Conservation (phyloP, 2,797 vertebrate genomes). For the Leptodactylus fallax region DNA sequence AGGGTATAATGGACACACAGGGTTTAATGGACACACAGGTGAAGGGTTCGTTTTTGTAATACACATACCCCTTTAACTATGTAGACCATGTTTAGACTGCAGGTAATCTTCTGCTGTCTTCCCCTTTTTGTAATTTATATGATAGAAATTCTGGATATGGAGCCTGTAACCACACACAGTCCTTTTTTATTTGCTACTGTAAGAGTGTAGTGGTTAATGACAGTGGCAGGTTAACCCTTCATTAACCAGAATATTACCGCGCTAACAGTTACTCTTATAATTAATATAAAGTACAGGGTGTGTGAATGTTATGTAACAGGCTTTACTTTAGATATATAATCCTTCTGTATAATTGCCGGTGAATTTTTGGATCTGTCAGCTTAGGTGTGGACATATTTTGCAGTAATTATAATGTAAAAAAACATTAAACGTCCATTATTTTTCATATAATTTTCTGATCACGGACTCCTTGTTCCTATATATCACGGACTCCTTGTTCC, state of each 20-base stretch:
- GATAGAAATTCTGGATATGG: neutral
- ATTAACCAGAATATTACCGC: neutral
- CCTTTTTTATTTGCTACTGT: slow-evolving; percentile 1
- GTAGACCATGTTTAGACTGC: neutral
- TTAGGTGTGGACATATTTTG: slow-evolving; percentile 72
- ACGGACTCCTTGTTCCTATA: neutral
- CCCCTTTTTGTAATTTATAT: neutral
- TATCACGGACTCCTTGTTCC: too few relatives aligned
- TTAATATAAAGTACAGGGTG: slow-evolving; percentile 49
- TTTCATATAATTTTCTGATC: neutral
- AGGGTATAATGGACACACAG: too few relatives aligned
- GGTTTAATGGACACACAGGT: too few relatives aligned
- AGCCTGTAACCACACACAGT: too few relatives aligned
- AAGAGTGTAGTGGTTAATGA: neutral
- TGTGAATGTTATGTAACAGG: slow-evolving; percentile 63
- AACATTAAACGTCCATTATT: neutral
- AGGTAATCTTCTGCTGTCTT: neutral
- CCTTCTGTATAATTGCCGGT: slow-evolving; percentile 39
- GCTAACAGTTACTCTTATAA: neutral
- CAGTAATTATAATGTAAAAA: slow-evolving; percentile 65
- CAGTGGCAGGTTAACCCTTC: neutral
- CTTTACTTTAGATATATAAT: slow-evolving; percentile 59
- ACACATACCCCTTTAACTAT: neutral
- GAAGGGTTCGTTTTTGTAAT: too few relatives aligned
- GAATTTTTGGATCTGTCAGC: neutral